Base-by-base conservation (phyloP, 2,888 invertebrate genomes). In the Chymomyza fuscimana region DNA sequence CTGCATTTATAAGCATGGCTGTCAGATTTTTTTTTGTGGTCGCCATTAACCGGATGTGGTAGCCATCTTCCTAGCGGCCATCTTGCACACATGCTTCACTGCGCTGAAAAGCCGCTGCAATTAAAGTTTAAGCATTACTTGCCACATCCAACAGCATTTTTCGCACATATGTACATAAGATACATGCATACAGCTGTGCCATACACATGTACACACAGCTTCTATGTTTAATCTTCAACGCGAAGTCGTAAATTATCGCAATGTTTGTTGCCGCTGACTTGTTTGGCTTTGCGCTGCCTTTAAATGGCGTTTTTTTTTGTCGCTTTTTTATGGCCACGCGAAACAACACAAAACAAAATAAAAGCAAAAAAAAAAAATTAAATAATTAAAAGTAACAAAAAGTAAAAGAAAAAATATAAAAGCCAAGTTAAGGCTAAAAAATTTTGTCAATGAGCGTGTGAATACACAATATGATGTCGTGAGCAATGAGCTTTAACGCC, bases 351-450 rank as follows among this genome's bases (percentile, higher is more conserved):
- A 72, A 74, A 63, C 29, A 10, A 29, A 61, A 9, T 9, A 16
- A 58, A 62, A 56, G 40, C 10, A 19, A 36, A 10, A 46, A 32
- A 29, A 51, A 51, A 52, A 72, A 67, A 74, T 69, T 66, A 76
- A 69, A 72, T 46, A 69, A 77, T 60, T 65, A 67, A 72, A 76
- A 46, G 40, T 46, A 46, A 67, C 51, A 69, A 67, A 51, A 68
- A 72, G 2, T 32, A 46, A 46, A 52, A 54, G 54, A 4, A 22
- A 22, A 16, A 22, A 40, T n/a, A 7, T 32, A 46, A 46, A 52
- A 54, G 54, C 54, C 15, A 19, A 54, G 16, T 54, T 54, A 16
- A 54, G 40, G 40, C 40, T 46, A 10, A 46, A 54, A 19, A 54
- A 32, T 32, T 54, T 54, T 54, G 54, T 54, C 54, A 54, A 54